Base-by-base conservation (phyloP, 2,888 invertebrate genomes). In the Cryptocephalus moraei region DNA sequence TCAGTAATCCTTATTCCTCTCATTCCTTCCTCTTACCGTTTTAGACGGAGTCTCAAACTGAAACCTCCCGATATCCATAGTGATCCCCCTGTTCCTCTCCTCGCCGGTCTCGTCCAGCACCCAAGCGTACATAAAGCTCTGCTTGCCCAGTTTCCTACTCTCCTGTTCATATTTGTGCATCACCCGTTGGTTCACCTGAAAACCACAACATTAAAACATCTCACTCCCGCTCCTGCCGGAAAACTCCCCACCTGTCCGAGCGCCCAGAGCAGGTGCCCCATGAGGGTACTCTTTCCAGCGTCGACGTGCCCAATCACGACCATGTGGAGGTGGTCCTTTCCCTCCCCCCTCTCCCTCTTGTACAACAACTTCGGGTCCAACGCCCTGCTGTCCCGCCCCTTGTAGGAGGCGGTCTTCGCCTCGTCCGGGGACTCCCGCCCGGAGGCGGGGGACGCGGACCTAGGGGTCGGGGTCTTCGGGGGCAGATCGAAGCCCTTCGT, bases 111-210 rank as follows among this genome's bases (percentile, higher is more conserved):
- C 97, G 71, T 99, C 99, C 44, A 99, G 74, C 2, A 99, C 94
- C 99, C 99, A 99, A 3, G 99, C 99, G 72, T 90, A 99, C 75
- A 93, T 89, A 62, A 97, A 97, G 52, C 95, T 95, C 62, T 94
- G 91, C 71, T 99, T 99, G 3, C 99, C 99, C 56, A 93, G 75
- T 71, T 97, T 96, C 66, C 91, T 88, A 60, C 94, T 92, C 63
- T 99, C 97, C 66, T 93, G 92, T 66, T 96, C 96, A 75, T 93
- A 94, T 68, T 96, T 96, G 70, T 97, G 96, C 79, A 96, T 85
- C 1, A 82, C 79, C 59, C 85, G 84, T 68, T 92, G 86, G 52
- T 86, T 87, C 0, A 93, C 68, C 70, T 70, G 49, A 46, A 58
- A 52, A 22, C 22, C 22, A 4, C 22, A 22, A 22, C 44, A 47